Percentiles rank a stretch among this genome's conserved stretches.
phyloP scores from a whole-genome alignment of 1,140 invertebrate species.

The Scaptodrosophila lebanonensis region DNA sequence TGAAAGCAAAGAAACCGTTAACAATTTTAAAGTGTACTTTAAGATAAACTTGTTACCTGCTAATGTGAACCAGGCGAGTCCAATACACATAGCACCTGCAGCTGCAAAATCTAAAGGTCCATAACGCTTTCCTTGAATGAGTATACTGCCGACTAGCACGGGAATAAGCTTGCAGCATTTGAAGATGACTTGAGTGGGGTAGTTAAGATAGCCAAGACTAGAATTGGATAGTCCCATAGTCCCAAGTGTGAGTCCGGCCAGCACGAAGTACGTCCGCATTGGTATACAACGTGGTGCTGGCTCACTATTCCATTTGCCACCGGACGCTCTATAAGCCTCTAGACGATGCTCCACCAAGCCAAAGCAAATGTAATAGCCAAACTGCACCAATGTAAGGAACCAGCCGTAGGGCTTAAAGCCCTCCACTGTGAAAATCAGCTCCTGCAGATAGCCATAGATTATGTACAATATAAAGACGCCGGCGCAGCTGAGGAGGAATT shows the following conservation, averaged over 20 bases:
- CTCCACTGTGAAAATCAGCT: conserved; percentile 92
- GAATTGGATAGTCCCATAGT: conserved; percentile 98
- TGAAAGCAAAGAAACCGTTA: too few relatives aligned
- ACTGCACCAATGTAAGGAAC: conserved; percentile 95
- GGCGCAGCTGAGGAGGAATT: conserved; percentile 86
- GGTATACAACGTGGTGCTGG: conserved; percentile 89
- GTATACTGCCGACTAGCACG: conserved; percentile 92
- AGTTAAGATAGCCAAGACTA: conserved; percentile 96
- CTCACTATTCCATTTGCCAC: conserved; percentile 38
- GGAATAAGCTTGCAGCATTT: conserved; percentile 98
- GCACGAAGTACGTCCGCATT: conserved; percentile 85
- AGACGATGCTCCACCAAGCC: conserved; percentile 86
- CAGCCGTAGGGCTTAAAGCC: conserved; percentile 94
- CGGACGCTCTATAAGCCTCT: conserved; percentile 74
- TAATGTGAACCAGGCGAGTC: conserved; percentile 93
- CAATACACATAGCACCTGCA: conserved; percentile 92
- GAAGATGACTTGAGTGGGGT: conserved; percentile 95
- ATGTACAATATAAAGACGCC: conserved; percentile 93
- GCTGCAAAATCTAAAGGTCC: conserved; percentile 89
- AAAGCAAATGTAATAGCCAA: conserved; percentile 90
- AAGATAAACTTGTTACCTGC: too few relatives aligned
- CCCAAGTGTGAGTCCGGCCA: conserved; percentile 92
- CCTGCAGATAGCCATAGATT: conserved; percentile 95
- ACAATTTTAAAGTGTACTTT: too few relatives aligned
- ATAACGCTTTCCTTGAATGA: conserved; percentile 95